phyloP scores from a whole-genome alignment of 2,113 vertebrate genomes.

The Uria lomvia region DNA sequence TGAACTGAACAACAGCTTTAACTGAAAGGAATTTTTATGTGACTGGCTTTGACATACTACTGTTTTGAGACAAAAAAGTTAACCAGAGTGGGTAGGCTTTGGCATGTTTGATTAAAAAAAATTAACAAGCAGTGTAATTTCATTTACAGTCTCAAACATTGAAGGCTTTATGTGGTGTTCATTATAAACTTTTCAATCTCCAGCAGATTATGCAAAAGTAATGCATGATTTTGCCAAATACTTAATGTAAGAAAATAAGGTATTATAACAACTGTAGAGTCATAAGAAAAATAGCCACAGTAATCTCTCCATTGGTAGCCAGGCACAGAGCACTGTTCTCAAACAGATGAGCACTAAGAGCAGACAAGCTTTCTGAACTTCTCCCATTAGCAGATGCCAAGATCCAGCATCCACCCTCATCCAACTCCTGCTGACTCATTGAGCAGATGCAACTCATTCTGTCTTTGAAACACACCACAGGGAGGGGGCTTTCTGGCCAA shows the following conservation, averaged over 20 bases:
- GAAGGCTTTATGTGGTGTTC: background rate
- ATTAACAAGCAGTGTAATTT: background rate
- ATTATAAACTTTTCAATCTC: background rate
- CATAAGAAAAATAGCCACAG: background rate
- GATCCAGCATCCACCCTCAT: fast-evolving
- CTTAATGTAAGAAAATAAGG: background rate
- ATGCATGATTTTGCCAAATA: background rate
- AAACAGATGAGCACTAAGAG: background rate
- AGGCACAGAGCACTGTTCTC: background rate
- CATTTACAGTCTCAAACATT: background rate
- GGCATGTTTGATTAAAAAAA: background rate
- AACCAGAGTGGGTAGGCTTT: background rate
- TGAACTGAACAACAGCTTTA: background rate
- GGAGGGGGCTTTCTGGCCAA: background rate
- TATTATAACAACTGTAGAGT: background rate
- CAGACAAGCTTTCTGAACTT: background rate
- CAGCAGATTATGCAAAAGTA: background rate
- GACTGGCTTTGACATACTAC: background rate
- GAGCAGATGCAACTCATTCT: background rate
- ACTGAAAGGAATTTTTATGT: background rate
- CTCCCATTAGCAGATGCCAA: background rate
- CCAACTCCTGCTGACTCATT: background rate
- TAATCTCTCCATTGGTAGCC: background rate
- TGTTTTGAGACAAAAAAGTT: background rate
- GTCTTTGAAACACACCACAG: background rate